Percentiles rank a stretch among this genome's conserved stretches.
These are phyloP conservation scores for Smittia aterrima DNA, from an alignment of 2,888 invertebrate species.

Conservation along the genomic window DNA sequence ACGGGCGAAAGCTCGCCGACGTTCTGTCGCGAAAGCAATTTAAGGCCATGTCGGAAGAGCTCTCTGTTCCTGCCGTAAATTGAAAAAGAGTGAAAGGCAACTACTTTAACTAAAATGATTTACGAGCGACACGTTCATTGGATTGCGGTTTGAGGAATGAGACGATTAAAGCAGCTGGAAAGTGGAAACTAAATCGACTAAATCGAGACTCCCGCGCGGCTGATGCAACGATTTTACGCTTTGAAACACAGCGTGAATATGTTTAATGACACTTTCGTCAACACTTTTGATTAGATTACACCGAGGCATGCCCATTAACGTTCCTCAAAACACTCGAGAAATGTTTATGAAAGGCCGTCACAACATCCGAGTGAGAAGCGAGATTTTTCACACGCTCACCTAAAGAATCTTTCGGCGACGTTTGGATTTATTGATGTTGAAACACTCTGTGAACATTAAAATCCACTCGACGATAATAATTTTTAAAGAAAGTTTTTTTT, in stretches of 20 bases:
- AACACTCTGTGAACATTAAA: not conserved
- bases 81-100: conserved; percentile 20
- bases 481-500: not conserved
- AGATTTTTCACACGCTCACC: too few relatives aligned
- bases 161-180: not conserved
- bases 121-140: conserved; percentile 36
- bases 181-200: not conserved
- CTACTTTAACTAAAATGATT: conserved; percentile 31
- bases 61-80: conserved; percentile 19
- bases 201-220: not conserved
- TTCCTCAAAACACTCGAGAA: conserved; percentile 1
- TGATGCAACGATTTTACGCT: conserved; percentile 37
- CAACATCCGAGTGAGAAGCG: not conserved
- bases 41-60: conserved; percentile 23
- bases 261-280: conserved; percentile 40
- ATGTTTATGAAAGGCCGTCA: not conserved
- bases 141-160: not conserved
- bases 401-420: not conserved
- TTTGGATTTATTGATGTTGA: not conserved
- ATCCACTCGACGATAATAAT: not conserved
- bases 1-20: not conserved
- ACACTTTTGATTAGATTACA: conserved; percentile 39
- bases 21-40: not conserved
- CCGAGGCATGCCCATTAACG: conserved; percentile 20
- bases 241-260: conserved; percentile 39